These are phyloP conservation scores for Apodemus speciosus DNA, from an alignment of 2,113 vertebrate genomes.

Conservation along the genomic window DNA sequence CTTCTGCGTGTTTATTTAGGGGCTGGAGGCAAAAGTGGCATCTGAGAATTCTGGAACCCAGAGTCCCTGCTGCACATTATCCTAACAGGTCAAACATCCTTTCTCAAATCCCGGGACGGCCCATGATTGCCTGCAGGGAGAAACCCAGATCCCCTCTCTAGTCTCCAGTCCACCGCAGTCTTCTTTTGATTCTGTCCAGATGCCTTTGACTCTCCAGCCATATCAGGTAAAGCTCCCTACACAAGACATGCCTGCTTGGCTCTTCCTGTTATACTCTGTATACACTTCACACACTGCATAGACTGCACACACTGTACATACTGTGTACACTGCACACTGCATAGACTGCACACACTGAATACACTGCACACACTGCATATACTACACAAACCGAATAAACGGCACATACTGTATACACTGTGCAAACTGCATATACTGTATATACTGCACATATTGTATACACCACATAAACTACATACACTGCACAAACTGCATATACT, in stretches of 20 bases:
- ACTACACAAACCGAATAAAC: too few relatives aligned
- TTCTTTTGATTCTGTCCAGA: neutral
- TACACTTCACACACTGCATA: too few relatives aligned
- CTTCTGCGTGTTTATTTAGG: neutral
- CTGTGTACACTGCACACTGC: too few relatives aligned
- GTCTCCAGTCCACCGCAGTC: neutral
- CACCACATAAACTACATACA: too few relatives aligned
- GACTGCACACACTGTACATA: too few relatives aligned
- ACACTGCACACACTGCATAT: too few relatives aligned
- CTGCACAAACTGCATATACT: too few relatives aligned
- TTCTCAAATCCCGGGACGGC: neutral
- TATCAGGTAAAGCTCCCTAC: conserved; percentile 19
- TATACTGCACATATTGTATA: too few relatives aligned
- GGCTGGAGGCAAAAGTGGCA: neutral
- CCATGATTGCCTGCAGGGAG: neutral
- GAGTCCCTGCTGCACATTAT: neutral
- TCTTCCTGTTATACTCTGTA: neutral
- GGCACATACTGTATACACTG: too few relatives aligned
- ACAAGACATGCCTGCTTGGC: neutral
- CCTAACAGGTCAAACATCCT: neutral
- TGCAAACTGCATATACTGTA: too few relatives aligned
- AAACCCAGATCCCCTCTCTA: neutral
- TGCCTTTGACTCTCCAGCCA: neutral
- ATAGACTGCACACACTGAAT: too few relatives aligned
- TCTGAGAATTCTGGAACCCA: neutral